Percentiles rank a stretch among this genome's conserved stretches.
Evolutionary conservation across 2,797 vertebrate species (phyloP).

Genomic region (Tinamus major): DNA sequence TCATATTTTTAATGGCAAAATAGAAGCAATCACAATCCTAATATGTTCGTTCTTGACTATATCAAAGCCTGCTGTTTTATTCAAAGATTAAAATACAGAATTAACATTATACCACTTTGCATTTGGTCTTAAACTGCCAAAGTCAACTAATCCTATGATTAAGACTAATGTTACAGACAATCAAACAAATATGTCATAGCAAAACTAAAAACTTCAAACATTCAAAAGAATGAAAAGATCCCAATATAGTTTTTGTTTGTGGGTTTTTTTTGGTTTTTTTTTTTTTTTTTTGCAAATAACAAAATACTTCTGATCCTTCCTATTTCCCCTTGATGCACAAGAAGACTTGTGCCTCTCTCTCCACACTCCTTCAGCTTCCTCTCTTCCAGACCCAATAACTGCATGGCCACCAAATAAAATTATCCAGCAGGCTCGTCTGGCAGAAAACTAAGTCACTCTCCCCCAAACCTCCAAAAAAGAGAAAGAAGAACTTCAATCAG

Average conservation of each 20-base stretch:
- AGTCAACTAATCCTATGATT: neutral
- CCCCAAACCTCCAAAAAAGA: neutral
- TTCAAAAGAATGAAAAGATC: neutral
- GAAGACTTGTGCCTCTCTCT: neutral
- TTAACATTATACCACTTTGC: neutral
- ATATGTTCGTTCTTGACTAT: neutral
- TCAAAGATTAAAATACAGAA: neutral
- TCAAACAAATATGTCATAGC: neutral
- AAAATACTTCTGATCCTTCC: neutral
- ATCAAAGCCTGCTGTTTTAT: neutral
- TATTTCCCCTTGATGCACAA: neutral
- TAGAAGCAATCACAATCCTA: neutral
- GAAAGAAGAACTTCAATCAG: neutral
- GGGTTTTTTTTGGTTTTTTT: too few relatives aligned
- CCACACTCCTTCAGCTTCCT: neutral
- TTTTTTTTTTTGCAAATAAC: neutral
- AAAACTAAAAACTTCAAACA: neutral
- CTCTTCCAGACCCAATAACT: neutral
- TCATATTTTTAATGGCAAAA: neutral
- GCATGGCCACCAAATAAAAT: neutral
- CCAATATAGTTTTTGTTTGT: neutral
- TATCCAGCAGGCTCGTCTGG: neutral
- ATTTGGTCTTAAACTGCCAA: neutral
- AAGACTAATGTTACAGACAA: neutral
- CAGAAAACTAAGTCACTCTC: neutral